Base-by-base conservation (phyloP, 92 coral and sea anemone species). In the Epizoanthus stellaris region DNA sequence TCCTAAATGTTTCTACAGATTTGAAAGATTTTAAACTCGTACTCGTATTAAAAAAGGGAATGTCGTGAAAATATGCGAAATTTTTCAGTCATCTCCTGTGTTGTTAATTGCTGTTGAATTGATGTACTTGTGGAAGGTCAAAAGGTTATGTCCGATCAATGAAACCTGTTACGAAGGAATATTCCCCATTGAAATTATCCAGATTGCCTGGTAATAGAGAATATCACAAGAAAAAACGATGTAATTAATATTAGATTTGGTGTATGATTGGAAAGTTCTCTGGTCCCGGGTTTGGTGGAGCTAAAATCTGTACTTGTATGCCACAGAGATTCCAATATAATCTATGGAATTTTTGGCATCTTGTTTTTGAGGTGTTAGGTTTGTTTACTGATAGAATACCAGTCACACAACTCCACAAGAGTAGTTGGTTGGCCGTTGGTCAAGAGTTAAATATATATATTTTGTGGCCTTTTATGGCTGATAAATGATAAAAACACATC, bases 381-480 rank as follows among this genome's bases (percentile, higher is more conserved):
- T 76, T 86, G 85, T 86, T 67, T 67, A 85, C 76, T 54, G 61
- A 52, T 52, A 13, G 12, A 52, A 52, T 52, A 52, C 56, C 14
- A 5, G 56, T 52, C 56, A 52, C 56, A 52, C 56, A 52, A 52
- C 14, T 30, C 36, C 36, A 30, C 36, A 30, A 30, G 36, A 30
- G 0, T 30, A 30, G 36, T 30, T 30, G 36, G 36, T 30, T 30
- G 36, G 36, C 36, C 36, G 2, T 30, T 30, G 36, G 36, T 30
- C 34, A 30, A 30, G 34, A 1, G 34, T 30, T 30, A 30, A 30
- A n/a, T n/a, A 30, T 1, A 30, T 30, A 30, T 30, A 30, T 0
- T 30, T 30, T 30, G 34, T 30, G 34, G 34, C 34, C 34, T 30
- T 30, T 30, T 30, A 30, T 30, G 34, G 34, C 34, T 30, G 34